These are phyloP conservation scores for Zaprionus tsacasi DNA, from an alignment of 1,140 invertebrate species.

Conservation along the genomic window DNA sequence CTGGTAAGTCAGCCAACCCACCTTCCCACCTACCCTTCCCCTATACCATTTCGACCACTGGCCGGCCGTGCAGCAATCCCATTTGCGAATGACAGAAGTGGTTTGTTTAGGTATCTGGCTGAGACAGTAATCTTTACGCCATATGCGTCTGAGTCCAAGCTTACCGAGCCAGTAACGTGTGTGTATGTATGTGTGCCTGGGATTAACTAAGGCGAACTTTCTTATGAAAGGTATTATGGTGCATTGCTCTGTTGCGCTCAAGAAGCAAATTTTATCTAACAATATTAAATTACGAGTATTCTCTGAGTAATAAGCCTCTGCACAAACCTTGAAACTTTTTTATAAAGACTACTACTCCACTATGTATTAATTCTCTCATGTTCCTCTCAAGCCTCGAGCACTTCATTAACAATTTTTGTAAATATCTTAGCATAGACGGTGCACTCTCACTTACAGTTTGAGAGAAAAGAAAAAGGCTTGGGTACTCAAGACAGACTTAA, in stretches of 20 bases:
- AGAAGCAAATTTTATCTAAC: neutral
- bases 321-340: neutral
- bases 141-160: conserved; percentile 40
- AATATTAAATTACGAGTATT: conserved; percentile 12
- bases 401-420: conserved; percentile 8
- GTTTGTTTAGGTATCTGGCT: conserved; percentile 25
- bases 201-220: conserved; percentile 26
- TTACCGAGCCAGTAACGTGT: conserved; percentile 24
- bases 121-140: conserved; percentile 47
- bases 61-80: conserved; percentile 3
- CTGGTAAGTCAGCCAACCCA: conserved; percentile 87
- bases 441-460: neutral
- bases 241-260: neutral
- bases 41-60: neutral
- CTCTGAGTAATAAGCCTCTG: conserved; percentile 1
- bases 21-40: neutral
- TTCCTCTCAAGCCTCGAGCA: neutral
- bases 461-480: neutral
- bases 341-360: neutral
- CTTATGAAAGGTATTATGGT: conserved; percentile 5
- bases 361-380: neutral
- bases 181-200: conserved; percentile 20
- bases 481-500: neutral
- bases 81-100: conserved; percentile 31
- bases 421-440: conserved; percentile 8